Conservation (phyloP, 2,797 vertebrate species). For the Pangasius sanitwongsei region DNA sequence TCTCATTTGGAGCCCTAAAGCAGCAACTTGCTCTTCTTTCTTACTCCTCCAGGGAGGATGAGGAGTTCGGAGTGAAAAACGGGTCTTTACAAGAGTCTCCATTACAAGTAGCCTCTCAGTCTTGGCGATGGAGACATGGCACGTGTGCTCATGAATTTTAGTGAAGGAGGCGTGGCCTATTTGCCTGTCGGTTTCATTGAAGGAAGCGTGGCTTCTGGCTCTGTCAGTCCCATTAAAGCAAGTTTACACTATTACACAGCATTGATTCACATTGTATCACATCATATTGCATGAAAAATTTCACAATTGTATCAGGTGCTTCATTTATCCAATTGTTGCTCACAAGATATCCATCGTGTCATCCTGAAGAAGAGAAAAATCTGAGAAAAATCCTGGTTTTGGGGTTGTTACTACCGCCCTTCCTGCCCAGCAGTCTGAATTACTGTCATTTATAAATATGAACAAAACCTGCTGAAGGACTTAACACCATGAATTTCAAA, state of each 20-base stretch:
- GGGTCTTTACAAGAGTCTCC: not conserved
- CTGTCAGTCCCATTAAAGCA: not conserved
- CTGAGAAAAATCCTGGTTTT: not conserved
- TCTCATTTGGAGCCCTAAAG: not conserved
- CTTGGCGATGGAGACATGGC: not conserved
- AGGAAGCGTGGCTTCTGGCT: not conserved
- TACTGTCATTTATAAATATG: not conserved
- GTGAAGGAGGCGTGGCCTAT: not conserved
- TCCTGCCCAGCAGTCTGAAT: not conserved
- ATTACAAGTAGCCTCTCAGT: not conserved
- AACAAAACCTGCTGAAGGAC: not conserved
- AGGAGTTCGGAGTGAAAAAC: not conserved
- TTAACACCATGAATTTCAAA: not conserved
- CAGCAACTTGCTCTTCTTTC: not conserved
- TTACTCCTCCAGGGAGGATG: constrained; percentile 2
- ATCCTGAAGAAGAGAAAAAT: not conserved
- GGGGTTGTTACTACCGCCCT: not conserved
- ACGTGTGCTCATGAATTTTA: not conserved
- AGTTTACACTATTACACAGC: not conserved
- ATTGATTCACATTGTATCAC: not conserved
- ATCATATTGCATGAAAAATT: not conserved
- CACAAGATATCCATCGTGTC: not conserved
- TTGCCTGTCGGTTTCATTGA: too few relatives aligned
- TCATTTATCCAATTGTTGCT: not conserved
- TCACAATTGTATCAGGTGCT: not conserved